phyloP scores from a whole-genome alignment of 2,888 invertebrate species.

The Hydropsyche betteni region DNA sequence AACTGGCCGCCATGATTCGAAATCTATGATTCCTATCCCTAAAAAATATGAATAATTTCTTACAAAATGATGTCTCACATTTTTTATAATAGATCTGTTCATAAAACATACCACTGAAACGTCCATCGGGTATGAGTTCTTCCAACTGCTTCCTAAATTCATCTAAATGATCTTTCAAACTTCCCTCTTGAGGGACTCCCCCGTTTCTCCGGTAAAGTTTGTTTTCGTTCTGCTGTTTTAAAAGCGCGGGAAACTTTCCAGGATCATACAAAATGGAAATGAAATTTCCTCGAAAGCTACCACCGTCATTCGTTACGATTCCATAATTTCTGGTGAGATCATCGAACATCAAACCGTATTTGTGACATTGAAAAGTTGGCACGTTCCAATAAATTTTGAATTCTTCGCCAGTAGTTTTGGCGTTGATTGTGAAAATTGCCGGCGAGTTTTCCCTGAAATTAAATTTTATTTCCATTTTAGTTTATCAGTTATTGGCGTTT shows the following conservation, averaged over 20 bases:
- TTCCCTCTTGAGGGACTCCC: slow-evolving; percentile 80
- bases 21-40: slow-evolving; percentile 82
- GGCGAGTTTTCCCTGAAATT: slow-evolving; percentile 1
- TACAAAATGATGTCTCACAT: background rate
- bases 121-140: slow-evolving; percentile 68
- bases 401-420: slow-evolving; percentile 49
- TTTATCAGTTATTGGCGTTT: background rate
- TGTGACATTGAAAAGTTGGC: slow-evolving; percentile 77
- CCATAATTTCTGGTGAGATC: slow-evolving; percentile 68
- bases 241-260: slow-evolving; percentile 73
- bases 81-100: slow-evolving; percentile 31
- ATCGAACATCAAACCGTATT: slow-evolving; percentile 70
- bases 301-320: slow-evolving; percentile 73
- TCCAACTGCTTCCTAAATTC: slow-evolving; percentile 67
- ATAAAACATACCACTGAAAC: slow-evolving; percentile 67
- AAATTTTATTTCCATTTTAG: background rate
- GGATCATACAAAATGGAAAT: slow-evolving; percentile 80
- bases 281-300: slow-evolving; percentile 71
- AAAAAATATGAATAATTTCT: slow-evolving; percentile 52
- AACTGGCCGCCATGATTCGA: slow-evolving; percentile 84
- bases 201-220: slow-evolving; percentile 71
- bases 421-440: background rate
- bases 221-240: slow-evolving; percentile 64
- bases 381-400: slow-evolving; percentile 79
- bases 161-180: slow-evolving; percentile 70